Conservation (phyloP, 1,140 invertebrate species). For the Lethocerus indicus region DNA sequence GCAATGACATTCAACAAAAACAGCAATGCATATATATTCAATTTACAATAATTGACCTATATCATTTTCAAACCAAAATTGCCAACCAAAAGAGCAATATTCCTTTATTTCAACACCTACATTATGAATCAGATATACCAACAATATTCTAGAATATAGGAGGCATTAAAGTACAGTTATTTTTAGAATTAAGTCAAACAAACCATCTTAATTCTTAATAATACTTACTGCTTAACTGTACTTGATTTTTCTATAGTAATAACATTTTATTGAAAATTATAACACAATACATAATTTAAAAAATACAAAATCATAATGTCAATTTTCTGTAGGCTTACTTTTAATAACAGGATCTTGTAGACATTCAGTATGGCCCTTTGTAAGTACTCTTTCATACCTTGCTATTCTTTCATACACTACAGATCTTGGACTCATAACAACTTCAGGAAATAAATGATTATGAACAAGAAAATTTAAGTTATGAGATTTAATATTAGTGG, state of each 20-base stretch:
- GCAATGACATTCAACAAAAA: too few relatives aligned
- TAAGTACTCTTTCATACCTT: conserved; percentile 7
- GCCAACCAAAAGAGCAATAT: too few relatives aligned
- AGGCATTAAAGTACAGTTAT: too few relatives aligned
- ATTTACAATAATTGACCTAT: too few relatives aligned
- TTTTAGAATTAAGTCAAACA: neutral
- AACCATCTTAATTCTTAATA: neutral
- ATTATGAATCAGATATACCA: too few relatives aligned
- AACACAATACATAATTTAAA: neutral
- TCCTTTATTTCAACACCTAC: too few relatives aligned
- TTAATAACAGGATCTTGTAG: neutral
- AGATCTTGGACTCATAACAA: neutral
- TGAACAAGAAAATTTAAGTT: neutral
- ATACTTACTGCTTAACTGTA: neutral
- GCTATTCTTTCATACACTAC: neutral
- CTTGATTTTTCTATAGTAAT: neutral
- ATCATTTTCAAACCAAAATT: too few relatives aligned
- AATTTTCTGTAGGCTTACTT: too few relatives aligned
- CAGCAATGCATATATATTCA: too few relatives aligned
- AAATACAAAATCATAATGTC: too few relatives aligned
- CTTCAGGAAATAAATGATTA: neutral
- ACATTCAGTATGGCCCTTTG: neutral
- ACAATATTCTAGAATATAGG: too few relatives aligned
- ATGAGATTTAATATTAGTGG: neutral
- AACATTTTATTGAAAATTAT: neutral